Evolutionary conservation across 2,888 invertebrate genomes (phyloP).

Genomic region (Chrysomela aeneicollis): DNA sequence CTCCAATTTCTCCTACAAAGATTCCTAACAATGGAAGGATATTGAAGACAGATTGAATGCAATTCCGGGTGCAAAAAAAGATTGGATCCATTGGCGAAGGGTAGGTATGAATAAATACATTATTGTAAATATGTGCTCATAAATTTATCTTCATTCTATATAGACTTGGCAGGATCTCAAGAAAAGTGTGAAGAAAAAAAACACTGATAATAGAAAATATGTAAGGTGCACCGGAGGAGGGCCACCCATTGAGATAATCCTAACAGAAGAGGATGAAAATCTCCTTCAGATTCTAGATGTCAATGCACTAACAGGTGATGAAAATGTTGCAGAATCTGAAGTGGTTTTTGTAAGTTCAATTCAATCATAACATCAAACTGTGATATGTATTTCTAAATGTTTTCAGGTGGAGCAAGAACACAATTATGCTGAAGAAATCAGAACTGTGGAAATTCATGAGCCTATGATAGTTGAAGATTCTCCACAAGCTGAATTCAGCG

Average conservation of each 20-base stretch:
- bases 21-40: conserved; percentile 8
- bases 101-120: conserved; percentile 4
- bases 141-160: background rate
- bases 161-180: conserved; percentile 16
- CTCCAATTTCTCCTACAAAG: background rate
- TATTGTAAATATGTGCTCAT: too few species aligned
- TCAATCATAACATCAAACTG: background rate
- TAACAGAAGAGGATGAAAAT: conserved; percentile 15
- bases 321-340: background rate
- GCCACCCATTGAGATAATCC: background rate
- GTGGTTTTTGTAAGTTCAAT: conserved; percentile 10
- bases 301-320: conserved; percentile 6
- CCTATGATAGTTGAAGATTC: background rate
- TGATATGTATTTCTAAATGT: background rate
- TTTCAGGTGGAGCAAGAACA: conserved; percentile 9
- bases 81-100: conserved; percentile 22
- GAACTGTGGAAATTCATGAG: background rate
- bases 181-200: background rate
- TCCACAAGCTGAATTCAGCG: background rate
- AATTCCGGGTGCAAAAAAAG: conserved; percentile 17
- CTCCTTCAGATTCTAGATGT: conserved; percentile 4
- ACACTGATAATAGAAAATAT: background rate
- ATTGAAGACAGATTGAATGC: conserved; percentile 14
- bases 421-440: conserved; percentile 6
- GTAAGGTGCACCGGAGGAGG: conserved; percentile 12